Conservation (phyloP, 2,888 invertebrate species). For the Caenorhabditis sp. region DNA sequence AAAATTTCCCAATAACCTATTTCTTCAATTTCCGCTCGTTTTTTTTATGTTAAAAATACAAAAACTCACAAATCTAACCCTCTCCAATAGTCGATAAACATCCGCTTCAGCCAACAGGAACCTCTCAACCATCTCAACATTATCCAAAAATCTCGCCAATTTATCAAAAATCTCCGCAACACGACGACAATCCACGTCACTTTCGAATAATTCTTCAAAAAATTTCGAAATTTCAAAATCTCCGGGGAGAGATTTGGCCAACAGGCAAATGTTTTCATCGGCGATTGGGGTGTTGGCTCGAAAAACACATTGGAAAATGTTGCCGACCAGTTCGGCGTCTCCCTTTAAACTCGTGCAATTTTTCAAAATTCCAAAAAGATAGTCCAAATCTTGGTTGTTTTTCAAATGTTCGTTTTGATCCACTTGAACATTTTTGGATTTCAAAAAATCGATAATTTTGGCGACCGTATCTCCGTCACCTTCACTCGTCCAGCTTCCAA, state of each 20-base stretch:
- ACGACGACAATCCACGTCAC: not conserved
- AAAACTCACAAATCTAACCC: not conserved
- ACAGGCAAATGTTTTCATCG: not conserved
- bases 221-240: constrained; percentile 5
- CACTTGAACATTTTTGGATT: not conserved
- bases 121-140: not conserved
- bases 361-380: not conserved
- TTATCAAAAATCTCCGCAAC: not conserved
- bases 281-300: not conserved
- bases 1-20: too few species aligned
- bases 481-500: constrained; percentile 21
- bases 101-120: not conserved
- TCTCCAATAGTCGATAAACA: not conserved
- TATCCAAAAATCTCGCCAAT: not conserved
- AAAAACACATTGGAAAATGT: not conserved
- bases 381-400: not conserved
- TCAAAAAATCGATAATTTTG: constrained; percentile 8
- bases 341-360: not conserved
- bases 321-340: not conserved
- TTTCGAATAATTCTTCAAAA: not conserved
- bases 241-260: not conserved
- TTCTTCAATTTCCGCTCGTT: too few species aligned
- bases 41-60: too few species aligned
- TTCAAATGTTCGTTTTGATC: not conserved
- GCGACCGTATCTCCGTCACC: constrained; percentile 26